Evolutionary conservation across 2,888 invertebrate species (phyloP), one percentile per base, ranked within the genome.

Genomic region (Cetonia aurata): DNA sequence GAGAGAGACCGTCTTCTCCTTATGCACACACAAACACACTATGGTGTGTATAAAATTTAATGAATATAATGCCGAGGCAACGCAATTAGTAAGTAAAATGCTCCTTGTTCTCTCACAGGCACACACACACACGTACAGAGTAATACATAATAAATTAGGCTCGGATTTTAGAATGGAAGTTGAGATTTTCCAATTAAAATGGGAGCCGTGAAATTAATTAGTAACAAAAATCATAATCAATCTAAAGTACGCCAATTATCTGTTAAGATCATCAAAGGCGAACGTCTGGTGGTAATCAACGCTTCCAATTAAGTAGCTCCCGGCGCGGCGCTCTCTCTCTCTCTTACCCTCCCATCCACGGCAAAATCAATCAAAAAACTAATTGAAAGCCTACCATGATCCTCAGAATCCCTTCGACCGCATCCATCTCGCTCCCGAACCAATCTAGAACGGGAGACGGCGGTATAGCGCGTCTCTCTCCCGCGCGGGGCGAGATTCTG

Each of bases 331-430:
- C 83, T 37, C 10, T 6, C 37, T 37, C 37, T 8, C 37, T 37
- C 37, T 37, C 3, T 33, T 6, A 6, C 33, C 3, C 33, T 33
- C 33, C 4, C 33, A n/a, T 37, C 37, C 9, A 6, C 37, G 37
- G 81, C 81, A 80, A 82, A 83, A 83, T 83, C 83, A 83, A 84
- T 84, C 83, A 84, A 83, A 84, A 84, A 84, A 83, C 83, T 83
- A 84, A 84, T 84, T 84, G 83, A 84, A 84, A 83, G 82, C 82
- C 82, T 80, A 81, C 82, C 80, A 78, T 81, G 82, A 82, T 80
- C 81, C 81, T 79, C 77, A 76, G 79, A 82, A 82, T 82, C 82
- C 81, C 80, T 79, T 79, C 77, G 76, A 73, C 75, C 74, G 74
- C 73, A 68, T 53, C 66, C 73, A 71, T 75, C 74, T 75, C 74